A percentile compares a stretch with the other conserved stretches of the same genome.
Evolutionary conservation across 2,113 vertebrate genomes (phyloP).

Genomic region (Caloenas nicobarica): DNA sequence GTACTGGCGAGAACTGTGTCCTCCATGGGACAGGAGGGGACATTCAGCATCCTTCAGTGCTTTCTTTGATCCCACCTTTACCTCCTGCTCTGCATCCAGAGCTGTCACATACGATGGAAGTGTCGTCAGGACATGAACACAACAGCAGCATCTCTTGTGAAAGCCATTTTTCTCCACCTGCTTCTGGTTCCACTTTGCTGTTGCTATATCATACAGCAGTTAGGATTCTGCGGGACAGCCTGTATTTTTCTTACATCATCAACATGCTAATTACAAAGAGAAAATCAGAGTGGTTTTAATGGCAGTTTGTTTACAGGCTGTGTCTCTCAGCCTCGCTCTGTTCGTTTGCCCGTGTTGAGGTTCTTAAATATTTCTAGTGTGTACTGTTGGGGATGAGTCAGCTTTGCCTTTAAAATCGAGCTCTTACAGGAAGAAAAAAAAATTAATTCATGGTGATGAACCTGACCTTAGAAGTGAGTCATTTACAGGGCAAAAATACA

Average conservation of each 20-base stretch:
- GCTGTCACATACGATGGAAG: background rate
- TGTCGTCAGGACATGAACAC: background rate
- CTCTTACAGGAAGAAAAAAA: background rate
- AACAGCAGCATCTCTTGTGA: background rate
- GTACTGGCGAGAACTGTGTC: background rate
- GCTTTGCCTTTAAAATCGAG: background rate
- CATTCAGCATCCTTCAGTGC: background rate
- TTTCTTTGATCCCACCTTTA: background rate
- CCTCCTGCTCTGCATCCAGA: background rate
- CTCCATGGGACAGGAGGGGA: background rate
- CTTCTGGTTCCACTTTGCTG: background rate
- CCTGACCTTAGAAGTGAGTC: background rate
- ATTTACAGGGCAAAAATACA: background rate
- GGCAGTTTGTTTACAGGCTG: background rate
- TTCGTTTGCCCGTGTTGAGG: background rate
- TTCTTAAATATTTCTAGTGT: background rate
- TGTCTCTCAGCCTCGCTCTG: background rate
- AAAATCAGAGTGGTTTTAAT: background rate
- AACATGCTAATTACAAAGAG: background rate
- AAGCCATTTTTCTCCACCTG: background rate
- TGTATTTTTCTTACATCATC: background rate
- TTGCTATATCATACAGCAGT: accelerated
- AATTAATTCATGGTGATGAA: background rate
- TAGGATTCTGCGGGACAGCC: background rate
- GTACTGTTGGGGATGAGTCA: background rate